phyloP scores from a whole-genome alignment of 2,888 invertebrate genomes.

The Yponomeuta evonymella region DNA sequence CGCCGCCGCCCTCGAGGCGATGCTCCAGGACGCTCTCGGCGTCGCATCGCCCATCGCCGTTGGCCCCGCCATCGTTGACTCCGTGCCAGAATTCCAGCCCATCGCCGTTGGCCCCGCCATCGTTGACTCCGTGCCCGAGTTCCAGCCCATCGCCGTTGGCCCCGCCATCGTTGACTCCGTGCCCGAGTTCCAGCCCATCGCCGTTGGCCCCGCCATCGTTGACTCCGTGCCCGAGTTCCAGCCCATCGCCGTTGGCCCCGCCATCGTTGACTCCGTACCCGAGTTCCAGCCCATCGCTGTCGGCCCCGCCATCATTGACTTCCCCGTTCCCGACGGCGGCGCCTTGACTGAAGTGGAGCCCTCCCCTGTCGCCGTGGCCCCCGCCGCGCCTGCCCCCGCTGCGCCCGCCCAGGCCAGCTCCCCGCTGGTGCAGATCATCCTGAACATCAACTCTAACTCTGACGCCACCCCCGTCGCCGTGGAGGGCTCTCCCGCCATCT shows the following conservation, averaged over 20 bases:
- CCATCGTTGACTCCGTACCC: constrained; percentile 18
- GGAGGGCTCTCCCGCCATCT: constrained; percentile 15
- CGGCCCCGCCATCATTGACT: constrained; percentile 28
- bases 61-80: constrained; percentile 23
- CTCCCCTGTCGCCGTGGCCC: constrained; percentile 18
- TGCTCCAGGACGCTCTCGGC: constrained; percentile 31
- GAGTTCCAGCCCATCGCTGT: constrained; percentile 22
- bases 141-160: constrained; percentile 28
- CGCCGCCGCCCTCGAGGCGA: constrained; percentile 31
- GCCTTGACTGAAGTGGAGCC: constrained; percentile 17
- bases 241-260: constrained; percentile 23
- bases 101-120: constrained; percentile 24
- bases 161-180: constrained; percentile 27
- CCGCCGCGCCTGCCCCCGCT: constrained; percentile 30
- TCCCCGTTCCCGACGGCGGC: constrained; percentile 21
- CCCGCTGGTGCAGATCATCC: constrained; percentile 35
- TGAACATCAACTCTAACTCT: constrained; percentile 34
- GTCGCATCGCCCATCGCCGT: constrained; percentile 19
- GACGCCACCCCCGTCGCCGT: constrained; percentile 24
- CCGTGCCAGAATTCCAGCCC: constrained; percentile 11
- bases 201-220: constrained; percentile 29
- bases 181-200: constrained; percentile 16
- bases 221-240: constrained; percentile 21
- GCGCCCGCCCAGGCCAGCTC: constrained; percentile 13
- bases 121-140: constrained; percentile 14